Percentiles rank a stretch among this genome's conserved stretches.
Conservation (phyloP, 2,797 vertebrate species). For the Aplochiton taeniatus region DNA sequence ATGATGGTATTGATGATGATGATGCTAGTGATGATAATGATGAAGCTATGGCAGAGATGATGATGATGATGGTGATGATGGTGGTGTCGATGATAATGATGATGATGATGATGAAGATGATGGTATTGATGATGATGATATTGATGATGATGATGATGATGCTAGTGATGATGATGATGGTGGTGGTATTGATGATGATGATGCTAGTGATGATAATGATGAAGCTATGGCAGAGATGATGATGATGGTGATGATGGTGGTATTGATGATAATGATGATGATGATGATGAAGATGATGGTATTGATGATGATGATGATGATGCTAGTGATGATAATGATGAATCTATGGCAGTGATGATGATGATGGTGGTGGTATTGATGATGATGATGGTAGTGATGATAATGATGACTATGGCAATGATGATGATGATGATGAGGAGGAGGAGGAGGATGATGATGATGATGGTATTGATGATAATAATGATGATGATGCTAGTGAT, state of each 20-base stretch:
- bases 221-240: no score
- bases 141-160: background rate
- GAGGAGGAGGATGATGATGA: no score
- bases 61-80: no score
- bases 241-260: background rate
- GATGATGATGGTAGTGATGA: background rate
- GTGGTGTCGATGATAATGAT: background rate
- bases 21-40: background rate
- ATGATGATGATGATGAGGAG: background rate
- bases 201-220: background rate
- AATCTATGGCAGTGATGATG: background rate
- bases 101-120: background rate
- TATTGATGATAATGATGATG: background rate
- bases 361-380: background rate
- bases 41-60: no score
- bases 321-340: background rate
- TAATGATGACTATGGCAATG: no score
- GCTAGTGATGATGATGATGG: background rate
- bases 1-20: background rate
- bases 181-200: background rate
- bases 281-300: background rate
- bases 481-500: constrained; percentile 4
- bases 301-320: background rate
- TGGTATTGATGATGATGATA: background rate
- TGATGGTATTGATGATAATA: background rate